phyloP scores from a whole-genome alignment of 2,888 invertebrate genomes.

The Acrobasis consociella region DNA sequence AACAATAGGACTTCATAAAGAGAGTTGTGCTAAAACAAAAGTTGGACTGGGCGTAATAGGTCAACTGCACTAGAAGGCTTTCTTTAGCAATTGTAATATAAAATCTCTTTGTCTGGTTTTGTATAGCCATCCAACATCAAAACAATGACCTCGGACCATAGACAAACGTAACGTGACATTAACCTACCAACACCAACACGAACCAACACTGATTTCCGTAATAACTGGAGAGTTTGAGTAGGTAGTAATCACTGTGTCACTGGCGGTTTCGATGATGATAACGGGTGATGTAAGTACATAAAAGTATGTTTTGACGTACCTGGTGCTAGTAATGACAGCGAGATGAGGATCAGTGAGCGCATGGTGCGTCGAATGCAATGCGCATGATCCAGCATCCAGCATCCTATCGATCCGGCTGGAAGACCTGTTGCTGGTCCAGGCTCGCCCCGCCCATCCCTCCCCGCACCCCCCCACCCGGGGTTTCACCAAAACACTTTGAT shows the following conservation, averaged over 20 bases:
- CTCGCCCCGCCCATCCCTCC: slow-evolving; percentile 48
- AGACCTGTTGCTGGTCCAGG: slow-evolving; percentile 73
- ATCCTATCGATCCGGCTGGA: slow-evolving; percentile 66
- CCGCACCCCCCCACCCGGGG: slow-evolving; percentile 39
- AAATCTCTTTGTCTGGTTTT: background rate
- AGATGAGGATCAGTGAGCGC: slow-evolving; percentile 69
- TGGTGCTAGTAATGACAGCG: slow-evolving; percentile 62
- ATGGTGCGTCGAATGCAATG: slow-evolving; percentile 60
- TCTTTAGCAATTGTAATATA: too few species aligned
- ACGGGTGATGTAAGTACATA: slow-evolving; percentile 14
- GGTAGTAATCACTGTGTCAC: background rate
- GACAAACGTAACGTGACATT: slow-evolving; percentile 33
- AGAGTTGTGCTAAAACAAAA: too few species aligned
- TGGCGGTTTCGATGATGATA: background rate
- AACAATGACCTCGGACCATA: slow-evolving; percentile 34
- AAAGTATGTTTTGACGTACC: slow-evolving; percentile 62
- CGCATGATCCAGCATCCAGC: slow-evolving; percentile 74
- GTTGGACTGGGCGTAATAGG: too few species aligned
- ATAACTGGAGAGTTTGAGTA: background rate
- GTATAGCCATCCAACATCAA: slow-evolving; percentile 23
- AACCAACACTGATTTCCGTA: background rate
- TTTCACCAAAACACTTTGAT: slow-evolving; percentile 62
- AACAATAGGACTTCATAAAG: too few species aligned
- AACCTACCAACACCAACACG: slow-evolving; percentile 19
- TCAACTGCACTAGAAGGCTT: too few species aligned